Base-by-base conservation (phyloP, 1,140 invertebrate species). In the Eumaeus atala region DNA sequence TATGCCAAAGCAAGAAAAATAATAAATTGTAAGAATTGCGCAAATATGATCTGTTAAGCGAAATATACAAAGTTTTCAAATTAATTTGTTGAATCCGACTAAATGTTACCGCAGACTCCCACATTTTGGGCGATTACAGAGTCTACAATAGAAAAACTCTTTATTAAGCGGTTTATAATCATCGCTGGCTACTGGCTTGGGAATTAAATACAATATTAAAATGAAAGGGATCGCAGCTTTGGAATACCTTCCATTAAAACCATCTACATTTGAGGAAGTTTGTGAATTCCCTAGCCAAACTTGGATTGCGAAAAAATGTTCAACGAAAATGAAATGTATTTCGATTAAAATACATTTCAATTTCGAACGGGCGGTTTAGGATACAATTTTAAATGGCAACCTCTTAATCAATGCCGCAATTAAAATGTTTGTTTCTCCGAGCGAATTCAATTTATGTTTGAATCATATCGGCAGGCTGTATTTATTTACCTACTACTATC, bases 81-180 rank as follows among this genome's bases (percentile, higher is more conserved):
- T 44, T 18, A 14, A 44, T 16, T 44, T 44, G 40, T 44, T 44
- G 14, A 12, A n/a, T 53, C 21, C 17, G 44, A 40, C 40, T 34
- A 42, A 10, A 57, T 44, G 48, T 35, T 52, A 52, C 49, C 34
- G 51, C 48, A 59, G 44, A 55, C 54, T 44, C 56, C 37, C 54
- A 35, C 48, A 58, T 76, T 72, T 62, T 63, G 61, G 57, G 56
- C 40, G 52, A 60, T 56, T 54, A 52, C 56, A 33, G 78, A 82
- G 63, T 79, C 77, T 74, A 72, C 78, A 79, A 82, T 79, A 79
- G 51, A 60, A 61, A 71, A 79, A 76, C 66, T 68, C 67, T 76
- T 74, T 72, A 70, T 74, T 77, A 77, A 79, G 71, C 73, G 71
- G 76, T 82, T 79, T 77, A 71, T 72, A 74, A 79, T 79, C 68